These are phyloP conservation scores for Chrysolina oricalcia DNA, from an alignment of 2,888 invertebrate genomes.

Conservation along the genomic window DNA sequence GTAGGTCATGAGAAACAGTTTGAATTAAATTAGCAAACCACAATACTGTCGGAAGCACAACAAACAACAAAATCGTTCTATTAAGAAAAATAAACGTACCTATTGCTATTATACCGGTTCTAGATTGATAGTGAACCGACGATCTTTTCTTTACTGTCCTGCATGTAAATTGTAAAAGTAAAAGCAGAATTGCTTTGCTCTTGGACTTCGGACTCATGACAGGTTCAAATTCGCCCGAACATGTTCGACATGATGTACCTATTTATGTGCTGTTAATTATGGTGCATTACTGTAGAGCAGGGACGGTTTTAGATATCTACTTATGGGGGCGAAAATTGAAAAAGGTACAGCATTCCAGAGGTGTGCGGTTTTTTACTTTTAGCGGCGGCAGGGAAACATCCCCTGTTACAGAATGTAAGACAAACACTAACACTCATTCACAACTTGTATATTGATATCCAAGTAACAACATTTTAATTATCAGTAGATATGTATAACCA, in stretches of 20 bases:
- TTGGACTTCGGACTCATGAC: background rate
- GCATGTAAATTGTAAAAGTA: conserved; percentile 14
- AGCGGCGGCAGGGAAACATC: too few relatives aligned
- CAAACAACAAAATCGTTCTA: conserved; percentile 25
- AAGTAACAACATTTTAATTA: too few relatives aligned
- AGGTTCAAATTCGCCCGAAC: background rate
- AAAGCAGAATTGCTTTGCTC: conserved; percentile 6
- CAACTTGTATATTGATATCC: too few relatives aligned
- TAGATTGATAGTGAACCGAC: background rate
- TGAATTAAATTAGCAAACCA: conserved; percentile 29
- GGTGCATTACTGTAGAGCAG: background rate
- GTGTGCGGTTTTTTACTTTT: too few relatives aligned
- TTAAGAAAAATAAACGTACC: conserved; percentile 17
- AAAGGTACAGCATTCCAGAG: too few relatives aligned
- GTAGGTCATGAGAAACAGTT: conserved; percentile 35
- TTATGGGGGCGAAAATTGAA: too few relatives aligned
- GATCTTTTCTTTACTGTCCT: background rate
- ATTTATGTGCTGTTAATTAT: background rate
- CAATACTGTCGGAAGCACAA: conserved; percentile 24
- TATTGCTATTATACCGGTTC: conserved; percentile 8
- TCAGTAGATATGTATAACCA: too few relatives aligned
- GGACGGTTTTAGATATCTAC: too few relatives aligned
- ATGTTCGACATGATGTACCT: background rate
- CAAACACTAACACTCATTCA: too few relatives aligned
- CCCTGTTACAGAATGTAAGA: too few relatives aligned